Percentiles rank a stretch among this genome's conserved stretches.
phyloP scores from a whole-genome alignment of 2,113 vertebrate genomes.

The Alligator mississippiensis region DNA sequence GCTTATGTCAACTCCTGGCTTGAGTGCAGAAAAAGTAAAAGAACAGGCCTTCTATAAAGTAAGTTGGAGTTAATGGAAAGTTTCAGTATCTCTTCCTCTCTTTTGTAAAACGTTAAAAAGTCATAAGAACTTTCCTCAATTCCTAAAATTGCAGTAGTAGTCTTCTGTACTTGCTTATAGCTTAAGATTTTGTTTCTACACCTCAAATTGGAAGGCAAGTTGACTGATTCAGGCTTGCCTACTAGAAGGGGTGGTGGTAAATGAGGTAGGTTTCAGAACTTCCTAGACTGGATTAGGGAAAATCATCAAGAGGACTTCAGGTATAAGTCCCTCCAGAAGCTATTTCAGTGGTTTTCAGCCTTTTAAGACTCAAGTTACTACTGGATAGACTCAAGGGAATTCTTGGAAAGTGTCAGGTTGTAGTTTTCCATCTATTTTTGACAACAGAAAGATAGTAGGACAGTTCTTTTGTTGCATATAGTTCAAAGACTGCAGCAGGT shows the following conservation, averaged over 20 bases:
- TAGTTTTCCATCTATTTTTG: no score
- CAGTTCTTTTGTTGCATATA: no score
- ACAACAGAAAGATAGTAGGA: no score
- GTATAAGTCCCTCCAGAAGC: background rate
- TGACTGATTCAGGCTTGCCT: background rate
- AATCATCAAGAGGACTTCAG: background rate
- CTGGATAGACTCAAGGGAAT: no score
- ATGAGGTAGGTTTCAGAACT: background rate
- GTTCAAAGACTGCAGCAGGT: no score
- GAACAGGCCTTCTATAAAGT: slow-evolving; percentile 90
- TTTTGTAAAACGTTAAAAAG: background rate
- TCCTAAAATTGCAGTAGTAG: background rate
- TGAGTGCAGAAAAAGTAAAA: slow-evolving; percentile 67
- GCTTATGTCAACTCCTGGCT: slow-evolving; percentile 77
- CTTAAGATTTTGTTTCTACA: background rate
- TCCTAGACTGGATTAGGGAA: background rate
- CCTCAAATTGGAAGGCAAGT: background rate
- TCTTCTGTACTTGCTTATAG: background rate
- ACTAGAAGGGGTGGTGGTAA: background rate
- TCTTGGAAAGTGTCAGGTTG: no score
- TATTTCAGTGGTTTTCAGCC: no score
- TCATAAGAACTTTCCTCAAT: background rate
- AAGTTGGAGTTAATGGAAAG: slow-evolving; percentile 14
- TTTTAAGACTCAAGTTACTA: no score
- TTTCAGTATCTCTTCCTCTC: background rate